Evolutionary conservation across 2,797 vertebrate species (phyloP), one percentile per base, ranked within the genome.

Genomic region (Rhynchotus rufescens): DNA sequence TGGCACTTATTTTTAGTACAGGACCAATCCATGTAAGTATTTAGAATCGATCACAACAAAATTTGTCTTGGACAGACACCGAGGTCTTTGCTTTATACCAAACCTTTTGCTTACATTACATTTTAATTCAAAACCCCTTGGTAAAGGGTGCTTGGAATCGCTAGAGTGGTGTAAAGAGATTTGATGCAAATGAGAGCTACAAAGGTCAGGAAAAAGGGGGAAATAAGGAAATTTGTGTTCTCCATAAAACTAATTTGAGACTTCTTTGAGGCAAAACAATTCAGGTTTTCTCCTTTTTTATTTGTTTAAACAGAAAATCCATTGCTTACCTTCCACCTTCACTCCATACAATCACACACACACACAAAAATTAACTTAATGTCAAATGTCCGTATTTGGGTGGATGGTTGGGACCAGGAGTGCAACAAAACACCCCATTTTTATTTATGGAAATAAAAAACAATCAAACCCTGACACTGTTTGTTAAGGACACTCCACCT

Each of bases 141-240:
- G 38, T 23, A 38, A 95, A 94, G 57, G 79, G 60, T 86, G 64
- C 30, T 94, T 87, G 81, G 78, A 51, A 34, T n/a, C 80, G 57
- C 78, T 80, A 15, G 14, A 80, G 51, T 62, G 30, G 22, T 34
- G 45, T 6, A 40, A 44, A 80, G 69, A 67, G 65, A 88, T 84
- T 34, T 1, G 0, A 54, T 73, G 52, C 7, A 7, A 88, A 47
- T 22, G 17, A 94, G 30, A 54, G 42, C 65, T 44, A 56, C 61
- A 60, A 34, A 84, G n/a, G 49, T 86, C 32, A 14, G 47, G 74
- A 19, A 86, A 19, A 86, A 86, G 9, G n/a, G 38, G 42, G 54
- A 95, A 89, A 65, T 28, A 88, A 80, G 28, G 10, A 49, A 75
- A 72, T 40, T 10, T 56, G 60, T 42, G 36, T n/a, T 73, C 30